These are phyloP conservation scores for Sceliomorpha sp. DNA, from an alignment of 2,888 invertebrate species.

Conservation along the genomic window DNA sequence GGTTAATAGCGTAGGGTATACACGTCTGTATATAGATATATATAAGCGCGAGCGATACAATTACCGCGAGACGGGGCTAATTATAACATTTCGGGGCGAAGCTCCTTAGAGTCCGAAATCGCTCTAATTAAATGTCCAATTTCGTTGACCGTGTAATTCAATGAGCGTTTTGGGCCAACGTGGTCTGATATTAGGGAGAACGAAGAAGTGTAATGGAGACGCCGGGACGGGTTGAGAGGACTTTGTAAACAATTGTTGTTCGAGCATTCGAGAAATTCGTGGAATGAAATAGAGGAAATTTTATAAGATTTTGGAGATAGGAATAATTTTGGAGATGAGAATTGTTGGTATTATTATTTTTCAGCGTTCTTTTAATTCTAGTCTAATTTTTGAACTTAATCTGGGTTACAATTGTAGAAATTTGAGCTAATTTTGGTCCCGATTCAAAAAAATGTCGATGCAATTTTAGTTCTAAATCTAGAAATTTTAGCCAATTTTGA, in stretches of 20 bases:
- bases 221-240: not conserved
- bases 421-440: too few relatives aligned
- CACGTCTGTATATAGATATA: too few relatives aligned
- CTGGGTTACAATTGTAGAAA: too few relatives aligned
- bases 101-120: conserved; percentile 36
- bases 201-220: conserved; percentile 3
- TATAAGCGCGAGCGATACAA: too few relatives aligned
- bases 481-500: too few relatives aligned
- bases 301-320: not conserved
- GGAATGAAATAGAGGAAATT: too few relatives aligned
- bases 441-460: too few relatives aligned
- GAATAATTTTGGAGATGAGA: not conserved
- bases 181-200: conserved; percentile 10
- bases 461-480: too few relatives aligned
- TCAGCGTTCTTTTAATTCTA: too few relatives aligned
- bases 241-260: conserved; percentile 5
- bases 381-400: too few relatives aligned
- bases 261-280: too few relatives aligned
- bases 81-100: conserved; percentile 48
- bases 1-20: conserved; percentile 45
- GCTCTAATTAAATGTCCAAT: conserved; percentile 49
- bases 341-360: too few relatives aligned
- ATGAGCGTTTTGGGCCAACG: conserved; percentile 24
- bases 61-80: conserved; percentile 47
- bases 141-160: conserved; percentile 49